Base-by-base conservation (phyloP, 2,797 vertebrate species). In the Aeoliscus strigatus region DNA sequence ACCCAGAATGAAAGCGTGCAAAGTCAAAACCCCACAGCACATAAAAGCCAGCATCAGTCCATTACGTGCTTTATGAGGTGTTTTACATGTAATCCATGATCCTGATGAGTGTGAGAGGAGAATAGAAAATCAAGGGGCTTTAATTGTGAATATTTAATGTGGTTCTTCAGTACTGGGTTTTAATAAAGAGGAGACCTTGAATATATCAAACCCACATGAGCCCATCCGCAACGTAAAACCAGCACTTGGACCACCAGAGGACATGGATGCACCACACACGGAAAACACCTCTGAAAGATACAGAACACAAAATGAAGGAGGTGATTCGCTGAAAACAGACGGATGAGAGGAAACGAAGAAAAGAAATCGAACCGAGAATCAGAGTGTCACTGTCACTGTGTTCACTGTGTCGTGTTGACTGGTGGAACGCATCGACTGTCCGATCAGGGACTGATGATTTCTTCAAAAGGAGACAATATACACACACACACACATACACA, bases 141-240 rank as follows among this genome's bases (percentile, higher is more conserved):
- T 66, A 63, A 70, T 47, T 73, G 34, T 25, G 29, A 28, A 24
- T 26, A 36, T 53, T 67, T 77, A 13, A 59, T 77, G 62, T 43
- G 27, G 48, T 25, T 62, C 30, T 13, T 61, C 37, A 48, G 50
- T 39, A 32, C 2, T 36, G 14, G n/a, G n/a, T 60, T 66, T 60
- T 38, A 64, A 40, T 36, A 27, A 13, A 12, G 29, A 16, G 9
- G 39, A 39, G 32, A 52, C 15, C 24, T 58, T 39, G 51, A 17
- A 32, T 5, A 24, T 27, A 39, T 25, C 17, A 59, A 39, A 66
- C 16, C 5, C 17, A 15, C 8, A 15, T 48, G 51, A 46, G 33
- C 9, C 9, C 12, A 27, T 66, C 11, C 54, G 46, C 29, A 10
- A 15, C 15, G 11, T n/a, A 16, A 43, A n/a, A 11, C 26, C 9